These are phyloP conservation scores for Hipposideros armiger DNA, from an alignment of 2,113 vertebrate genomes.

Conservation along the genomic window DNA sequence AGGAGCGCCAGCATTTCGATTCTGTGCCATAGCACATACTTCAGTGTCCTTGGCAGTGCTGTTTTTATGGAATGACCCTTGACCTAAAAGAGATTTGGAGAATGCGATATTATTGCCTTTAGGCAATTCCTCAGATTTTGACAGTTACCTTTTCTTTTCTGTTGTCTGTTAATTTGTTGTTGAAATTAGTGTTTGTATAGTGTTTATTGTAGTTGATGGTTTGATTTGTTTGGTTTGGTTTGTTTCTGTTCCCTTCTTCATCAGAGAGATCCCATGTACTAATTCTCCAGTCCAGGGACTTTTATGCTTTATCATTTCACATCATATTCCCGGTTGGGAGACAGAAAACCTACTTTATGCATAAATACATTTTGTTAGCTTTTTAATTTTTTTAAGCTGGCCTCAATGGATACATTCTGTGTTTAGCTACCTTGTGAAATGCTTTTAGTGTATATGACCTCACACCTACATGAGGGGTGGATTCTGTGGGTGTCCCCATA, in stretches of 20 bases:
- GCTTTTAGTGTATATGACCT: not conserved
- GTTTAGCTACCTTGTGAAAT: not conserved
- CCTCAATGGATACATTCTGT: not conserved
- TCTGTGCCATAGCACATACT: not conserved
- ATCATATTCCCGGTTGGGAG: not conserved
- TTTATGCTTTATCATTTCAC: not conserved
- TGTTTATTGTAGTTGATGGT: not conserved
- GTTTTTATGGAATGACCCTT: not conserved
- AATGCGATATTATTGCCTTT: not conserved
- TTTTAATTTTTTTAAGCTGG: not conserved
- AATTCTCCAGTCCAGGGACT: not conserved
- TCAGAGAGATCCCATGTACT: not conserved
- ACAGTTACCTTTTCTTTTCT: not conserved
- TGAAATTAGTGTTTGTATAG: not conserved
- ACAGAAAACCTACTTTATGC: not conserved
- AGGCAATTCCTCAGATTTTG: not conserved
- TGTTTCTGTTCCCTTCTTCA: not conserved
- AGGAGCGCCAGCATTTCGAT: not conserved
- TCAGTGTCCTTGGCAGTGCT: not conserved
- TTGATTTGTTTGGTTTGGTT: not conserved
- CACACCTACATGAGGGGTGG: not conserved
- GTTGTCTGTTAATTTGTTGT: not conserved
- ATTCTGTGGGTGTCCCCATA: not conserved
- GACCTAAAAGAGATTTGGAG: not conserved
- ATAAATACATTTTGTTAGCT: not conserved